Evolutionary conservation across 2,113 vertebrate species (phyloP).

Genomic region (Percopsis transmontana): DNA sequence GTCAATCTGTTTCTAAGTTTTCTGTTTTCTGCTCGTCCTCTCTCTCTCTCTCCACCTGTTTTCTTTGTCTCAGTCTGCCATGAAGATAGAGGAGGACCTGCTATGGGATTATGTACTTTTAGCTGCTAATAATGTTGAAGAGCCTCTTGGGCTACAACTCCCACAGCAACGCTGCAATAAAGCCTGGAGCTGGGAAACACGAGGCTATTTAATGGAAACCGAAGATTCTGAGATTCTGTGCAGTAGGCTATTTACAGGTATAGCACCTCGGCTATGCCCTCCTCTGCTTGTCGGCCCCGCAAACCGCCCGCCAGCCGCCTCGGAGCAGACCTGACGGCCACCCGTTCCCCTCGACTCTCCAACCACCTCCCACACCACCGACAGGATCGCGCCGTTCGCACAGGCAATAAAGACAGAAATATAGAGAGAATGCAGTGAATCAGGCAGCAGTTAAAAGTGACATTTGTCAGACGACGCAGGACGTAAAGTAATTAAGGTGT

Average conservation of each 20-base stretch:
- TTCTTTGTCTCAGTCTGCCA: slow-evolving; percentile 40
- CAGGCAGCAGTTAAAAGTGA: slow-evolving; percentile 47
- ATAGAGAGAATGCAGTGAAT: slow-evolving; percentile 8
- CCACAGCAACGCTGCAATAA: slow-evolving; percentile 81
- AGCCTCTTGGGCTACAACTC: slow-evolving; percentile 75
- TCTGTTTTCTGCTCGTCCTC: background rate
- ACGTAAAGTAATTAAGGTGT: slow-evolving; percentile 7
- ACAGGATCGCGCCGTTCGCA: slow-evolving; percentile 32
- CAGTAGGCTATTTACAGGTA: slow-evolving; percentile 80
- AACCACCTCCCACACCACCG: slow-evolving; percentile 62
- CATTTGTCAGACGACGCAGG: slow-evolving; percentile 36
- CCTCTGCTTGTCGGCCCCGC: slow-evolving; percentile 38
- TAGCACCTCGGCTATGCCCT: slow-evolving; percentile 41
- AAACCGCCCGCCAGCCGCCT: slow-evolving; percentile 49
- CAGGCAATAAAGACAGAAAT: slow-evolving; percentile 38
- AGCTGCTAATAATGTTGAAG: slow-evolving; percentile 81
- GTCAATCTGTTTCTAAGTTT: slow-evolving; percentile 25
- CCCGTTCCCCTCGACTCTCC: slow-evolving; percentile 50
- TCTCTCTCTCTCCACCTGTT: background rate
- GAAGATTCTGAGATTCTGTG: slow-evolving; percentile 63
- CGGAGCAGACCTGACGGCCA: slow-evolving; percentile 62
- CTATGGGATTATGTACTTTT: slow-evolving; percentile 73
- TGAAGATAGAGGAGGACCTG: slow-evolving; percentile 67
- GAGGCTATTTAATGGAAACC: slow-evolving; percentile 74
- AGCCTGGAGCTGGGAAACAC: slow-evolving; percentile 73